Percentiles rank a stretch among this genome's conserved stretches.
These are phyloP conservation scores for Panzeria rudis DNA, from an alignment of 2,888 invertebrate genomes.

Conservation along the genomic window DNA sequence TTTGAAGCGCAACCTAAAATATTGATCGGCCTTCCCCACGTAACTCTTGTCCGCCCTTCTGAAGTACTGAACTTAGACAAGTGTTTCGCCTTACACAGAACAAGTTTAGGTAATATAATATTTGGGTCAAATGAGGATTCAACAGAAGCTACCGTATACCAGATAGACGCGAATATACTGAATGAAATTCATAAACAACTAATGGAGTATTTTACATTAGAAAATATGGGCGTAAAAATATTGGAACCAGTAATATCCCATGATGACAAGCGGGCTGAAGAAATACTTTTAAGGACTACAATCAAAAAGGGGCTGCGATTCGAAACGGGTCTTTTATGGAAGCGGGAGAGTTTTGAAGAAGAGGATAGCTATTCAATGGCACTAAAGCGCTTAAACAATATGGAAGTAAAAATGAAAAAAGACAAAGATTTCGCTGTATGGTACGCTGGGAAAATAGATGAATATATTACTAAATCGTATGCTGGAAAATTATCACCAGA, in stretches of 20 bases:
- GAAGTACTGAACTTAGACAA: neutral
- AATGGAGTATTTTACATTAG: neutral
- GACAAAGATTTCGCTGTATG: neutral
- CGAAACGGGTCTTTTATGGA: too few relatives aligned
- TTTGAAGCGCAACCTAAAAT: conserved; percentile 29
- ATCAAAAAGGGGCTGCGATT: too few relatives aligned
- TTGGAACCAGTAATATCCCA: conserved; percentile 1
- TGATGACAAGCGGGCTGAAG: neutral
- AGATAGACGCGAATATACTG: conserved; percentile 1
- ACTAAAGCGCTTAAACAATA: too few relatives aligned
- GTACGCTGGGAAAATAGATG: neutral
- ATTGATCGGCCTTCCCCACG: conserved; percentile 46
- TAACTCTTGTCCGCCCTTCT: conserved; percentile 15
- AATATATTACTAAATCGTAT: neutral
- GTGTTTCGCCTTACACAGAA: neutral
- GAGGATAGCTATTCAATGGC: too few relatives aligned
- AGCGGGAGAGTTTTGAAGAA: too few relatives aligned
- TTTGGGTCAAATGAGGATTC: conserved; percentile 10
- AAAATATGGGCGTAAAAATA: neutral
- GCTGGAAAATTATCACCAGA: conserved; percentile 1
- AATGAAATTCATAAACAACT: neutral
- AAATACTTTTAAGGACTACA: neutral
- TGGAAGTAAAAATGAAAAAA: neutral
- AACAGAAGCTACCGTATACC: conserved; percentile 18
- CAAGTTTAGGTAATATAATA: conserved; percentile 6